phyloP scores from a whole-genome alignment of 2,797 vertebrate genomes.

The Helarctos malayanus region DNA sequence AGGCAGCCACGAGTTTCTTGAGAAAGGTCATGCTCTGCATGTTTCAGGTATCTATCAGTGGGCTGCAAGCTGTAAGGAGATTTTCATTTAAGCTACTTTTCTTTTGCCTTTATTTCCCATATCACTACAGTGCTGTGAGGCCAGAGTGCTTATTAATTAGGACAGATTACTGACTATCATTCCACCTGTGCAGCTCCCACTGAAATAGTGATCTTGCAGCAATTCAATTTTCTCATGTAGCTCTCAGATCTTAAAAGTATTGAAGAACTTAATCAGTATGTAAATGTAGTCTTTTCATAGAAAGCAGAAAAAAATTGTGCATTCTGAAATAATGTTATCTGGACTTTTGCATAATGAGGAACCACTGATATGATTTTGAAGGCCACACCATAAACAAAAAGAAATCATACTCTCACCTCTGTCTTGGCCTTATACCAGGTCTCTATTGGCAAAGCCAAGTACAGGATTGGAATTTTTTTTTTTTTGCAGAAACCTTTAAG shows the following conservation, averaged over 20 bases:
- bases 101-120: too few species aligned
- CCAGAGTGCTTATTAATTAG: conserved; percentile 28
- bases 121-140: neutral
- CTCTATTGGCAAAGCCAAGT: neutral
- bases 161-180: conserved; percentile 16
- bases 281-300: conserved; percentile 34
- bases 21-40: too few species aligned
- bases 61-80: too few species aligned
- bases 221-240: conserved; percentile 26
- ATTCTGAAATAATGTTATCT: neutral
- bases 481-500: neutral
- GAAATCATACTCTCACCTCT: neutral
- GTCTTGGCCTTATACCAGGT: neutral
- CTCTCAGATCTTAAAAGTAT: conserved; percentile 19
- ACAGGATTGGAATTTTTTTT: neutral
- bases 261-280: conserved; percentile 22
- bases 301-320: neutral
- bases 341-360: conserved; percentile 3
- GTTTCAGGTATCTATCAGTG: too few species aligned
- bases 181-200: neutral
- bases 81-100: too few species aligned
- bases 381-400: neutral
- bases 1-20: too few species aligned
- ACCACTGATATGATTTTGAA: neutral
- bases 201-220: conserved; percentile 57